phyloP scores from a whole-genome alignment of 2,888 invertebrate species.

The Pseudococcus jackbeardsleyi region DNA sequence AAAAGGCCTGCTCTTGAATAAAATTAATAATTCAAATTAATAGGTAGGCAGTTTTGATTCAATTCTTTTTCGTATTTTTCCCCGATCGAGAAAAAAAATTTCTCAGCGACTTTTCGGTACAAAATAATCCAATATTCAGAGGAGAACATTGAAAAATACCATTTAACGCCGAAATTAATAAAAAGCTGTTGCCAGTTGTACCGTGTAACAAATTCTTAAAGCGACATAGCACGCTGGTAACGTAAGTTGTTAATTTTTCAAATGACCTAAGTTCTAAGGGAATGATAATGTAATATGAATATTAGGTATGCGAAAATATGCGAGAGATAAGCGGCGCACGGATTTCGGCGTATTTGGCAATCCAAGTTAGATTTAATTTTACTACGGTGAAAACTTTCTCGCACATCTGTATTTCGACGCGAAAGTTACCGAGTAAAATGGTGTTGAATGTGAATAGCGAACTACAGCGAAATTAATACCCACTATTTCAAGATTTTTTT shows the following conservation, averaged over 20 bases:
- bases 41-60: neutral
- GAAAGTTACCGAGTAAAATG: conserved; percentile 5
- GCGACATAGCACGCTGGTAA: neutral
- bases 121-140: neutral
- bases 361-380: neutral
- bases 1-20: neutral
- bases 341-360: conserved; percentile 3
- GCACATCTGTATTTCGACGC: neutral
- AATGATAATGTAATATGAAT: neutral
- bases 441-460: neutral
- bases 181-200: neutral
- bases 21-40: neutral
- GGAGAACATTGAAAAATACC: neutral
- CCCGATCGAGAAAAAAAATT: neutral
- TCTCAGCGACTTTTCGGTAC: neutral
- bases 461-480: neutral
- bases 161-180: neutral
- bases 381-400: neutral
- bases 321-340: neutral
- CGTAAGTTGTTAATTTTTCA: conserved; percentile 9
- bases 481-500: neutral
- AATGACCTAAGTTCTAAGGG: neutral
- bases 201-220: neutral
- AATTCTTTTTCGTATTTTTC: no score
- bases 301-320: neutral